Conservation (phyloP, 2,888 invertebrate species). For the Euclidia mi region DNA sequence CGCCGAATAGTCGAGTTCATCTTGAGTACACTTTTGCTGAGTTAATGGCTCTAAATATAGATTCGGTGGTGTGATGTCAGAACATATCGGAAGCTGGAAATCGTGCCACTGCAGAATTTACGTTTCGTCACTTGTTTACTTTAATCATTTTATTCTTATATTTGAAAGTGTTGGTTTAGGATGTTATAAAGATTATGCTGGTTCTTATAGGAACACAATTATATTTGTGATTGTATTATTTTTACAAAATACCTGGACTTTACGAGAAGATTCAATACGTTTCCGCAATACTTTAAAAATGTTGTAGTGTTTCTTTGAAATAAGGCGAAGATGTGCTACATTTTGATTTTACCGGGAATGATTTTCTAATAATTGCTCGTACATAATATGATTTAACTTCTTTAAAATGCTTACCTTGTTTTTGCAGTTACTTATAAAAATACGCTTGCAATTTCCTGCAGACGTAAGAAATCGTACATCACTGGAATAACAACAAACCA, state of each 20-base stretch:
- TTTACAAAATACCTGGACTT: background rate
- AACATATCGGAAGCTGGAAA: constrained; percentile 73
- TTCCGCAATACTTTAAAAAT: too few relatives aligned
- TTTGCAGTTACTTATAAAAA: too few relatives aligned
- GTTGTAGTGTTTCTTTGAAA: too few relatives aligned
- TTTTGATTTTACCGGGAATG: too few relatives aligned
- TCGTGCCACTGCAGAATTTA: constrained; percentile 65
- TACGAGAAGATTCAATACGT: too few relatives aligned
- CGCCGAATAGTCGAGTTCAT: constrained; percentile 52
- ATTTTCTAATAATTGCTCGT: too few relatives aligned
- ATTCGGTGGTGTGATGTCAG: constrained; percentile 74
- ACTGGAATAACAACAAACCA: too few relatives aligned
- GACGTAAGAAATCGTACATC: too few relatives aligned
- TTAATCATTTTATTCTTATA: constrained; percentile 26
- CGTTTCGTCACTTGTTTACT: constrained; percentile 43
- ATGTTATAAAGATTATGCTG: background rate
- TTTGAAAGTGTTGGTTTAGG: background rate
- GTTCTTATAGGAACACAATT: constrained; percentile 1
- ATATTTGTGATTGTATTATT: background rate
- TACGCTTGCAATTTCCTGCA: too few relatives aligned
- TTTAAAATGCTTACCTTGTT: too few relatives aligned
- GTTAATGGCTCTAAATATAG: constrained; percentile 78
- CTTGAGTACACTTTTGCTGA: constrained; percentile 66
- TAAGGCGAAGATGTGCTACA: too few relatives aligned
- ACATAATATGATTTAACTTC: too few relatives aligned